These are phyloP conservation scores for Argopecten irradians DNA, from an alignment of 1,140 invertebrate genomes.

Conservation along the genomic window DNA sequence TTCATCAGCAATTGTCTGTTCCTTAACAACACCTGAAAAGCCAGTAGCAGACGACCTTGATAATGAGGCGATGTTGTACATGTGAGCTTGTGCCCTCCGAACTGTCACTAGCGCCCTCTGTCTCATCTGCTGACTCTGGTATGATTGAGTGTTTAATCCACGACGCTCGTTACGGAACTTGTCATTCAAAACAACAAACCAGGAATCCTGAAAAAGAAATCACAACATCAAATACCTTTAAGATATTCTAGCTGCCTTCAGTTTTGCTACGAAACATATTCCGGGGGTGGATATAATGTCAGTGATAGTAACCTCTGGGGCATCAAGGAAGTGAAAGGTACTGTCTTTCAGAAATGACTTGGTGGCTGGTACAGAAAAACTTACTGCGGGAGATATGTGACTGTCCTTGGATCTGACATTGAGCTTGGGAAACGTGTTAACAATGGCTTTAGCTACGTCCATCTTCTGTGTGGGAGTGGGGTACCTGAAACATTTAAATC, in stretches of 20 bases:
- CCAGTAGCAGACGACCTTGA: background rate
- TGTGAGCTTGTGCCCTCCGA: background rate
- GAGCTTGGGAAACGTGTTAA: constrained; percentile 52
- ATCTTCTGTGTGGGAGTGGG: constrained; percentile 55
- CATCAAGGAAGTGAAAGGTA: background rate
- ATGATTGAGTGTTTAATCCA: constrained; percentile 34
- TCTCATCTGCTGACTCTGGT: constrained; percentile 37
- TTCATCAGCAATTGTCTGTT: background rate
- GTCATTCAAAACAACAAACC: constrained; percentile 35
- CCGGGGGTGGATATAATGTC: too few relatives aligned
- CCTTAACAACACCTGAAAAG: background rate
- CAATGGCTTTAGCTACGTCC: constrained; percentile 56
- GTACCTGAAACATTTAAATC: constrained; percentile 50
- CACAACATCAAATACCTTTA: background rate
- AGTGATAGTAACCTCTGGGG: too few relatives aligned
- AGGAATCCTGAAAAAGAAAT: constrained; percentile 33
- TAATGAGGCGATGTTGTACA: background rate
- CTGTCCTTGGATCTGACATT: constrained; percentile 48
- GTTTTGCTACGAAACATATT: background rate
- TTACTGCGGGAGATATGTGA: constrained; percentile 53
- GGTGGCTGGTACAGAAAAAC: constrained; percentile 25
- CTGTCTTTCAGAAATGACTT: too few relatives aligned
- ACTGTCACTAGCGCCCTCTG: constrained; percentile 25
- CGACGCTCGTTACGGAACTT: constrained; percentile 41
- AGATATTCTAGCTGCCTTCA: background rate